Base-by-base conservation (phyloP, 2,113 vertebrate species). In the Misgurnus anguillicaudatus region DNA sequence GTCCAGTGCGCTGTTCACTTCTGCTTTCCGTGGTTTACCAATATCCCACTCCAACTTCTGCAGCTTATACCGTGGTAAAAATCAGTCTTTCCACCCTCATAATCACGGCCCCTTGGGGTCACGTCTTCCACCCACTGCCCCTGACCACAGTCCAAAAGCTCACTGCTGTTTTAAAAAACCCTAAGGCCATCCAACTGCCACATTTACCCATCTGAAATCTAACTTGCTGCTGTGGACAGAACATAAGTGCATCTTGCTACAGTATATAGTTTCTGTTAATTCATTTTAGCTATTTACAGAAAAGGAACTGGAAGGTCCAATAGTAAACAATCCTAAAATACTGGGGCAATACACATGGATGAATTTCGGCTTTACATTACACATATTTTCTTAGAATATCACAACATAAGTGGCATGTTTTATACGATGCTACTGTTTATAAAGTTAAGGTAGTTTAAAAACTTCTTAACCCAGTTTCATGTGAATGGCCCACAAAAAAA, bases 21-120 rank as follows among this genome's bases (percentile, higher is more conserved):
- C 45, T 63, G 38, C 36, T 38, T 14, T 9, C n/a, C 10, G 58
- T 53, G 8, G 39, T 4, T 70, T 66, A 71, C 65, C 67, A 16
- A 36, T 47, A 47, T 51, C 60, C 21, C 48, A 11, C 45, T 45
- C 66, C 41, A 47, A 58, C 45, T 45, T 80, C 57, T 58, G 24
- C 36, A 58, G 58, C 73, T 63, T 42, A 51, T 14, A 65, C 45
- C 38, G 39, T 13, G 16, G 64, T 53, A 38, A 68, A 53, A 8
- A 45, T 42, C 65, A 55, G 10, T 21, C 10, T 36, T 10, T 66
- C 75, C 47, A 57, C 10, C 41, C 65, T 58, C 7, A 36, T n/a
- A 36, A 3, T 21, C 9, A n/a, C 61, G 58, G 10, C 13, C 24
- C 48, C 68, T 16, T 2, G 45, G 45, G 19, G 13, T 14, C 19